Conservation (phyloP, 2,888 invertebrate species). For the Dolichopus griseipennis region DNA sequence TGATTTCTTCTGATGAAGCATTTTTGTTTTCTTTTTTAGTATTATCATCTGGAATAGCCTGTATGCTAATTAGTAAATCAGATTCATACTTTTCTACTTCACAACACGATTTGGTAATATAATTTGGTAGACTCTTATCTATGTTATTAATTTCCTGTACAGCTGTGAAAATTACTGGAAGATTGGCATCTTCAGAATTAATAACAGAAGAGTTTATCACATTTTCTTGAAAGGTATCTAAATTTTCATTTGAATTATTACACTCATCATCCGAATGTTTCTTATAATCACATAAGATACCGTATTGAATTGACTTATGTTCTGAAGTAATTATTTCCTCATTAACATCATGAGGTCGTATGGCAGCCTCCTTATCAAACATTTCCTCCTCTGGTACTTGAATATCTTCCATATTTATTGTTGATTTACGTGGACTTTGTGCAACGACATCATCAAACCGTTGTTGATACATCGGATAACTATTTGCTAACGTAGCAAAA, state of each 20-base stretch:
- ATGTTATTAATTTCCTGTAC: constrained; percentile 19
- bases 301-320: constrained; percentile 24
- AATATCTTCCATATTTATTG: constrained; percentile 37
- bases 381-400: constrained; percentile 36
- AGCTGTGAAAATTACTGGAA: background rate
- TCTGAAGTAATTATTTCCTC: constrained; percentile 17
- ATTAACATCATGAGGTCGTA: constrained; percentile 37
- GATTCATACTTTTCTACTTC: constrained; percentile 20
- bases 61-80: constrained; percentile 39
- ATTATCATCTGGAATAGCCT: constrained; percentile 30
- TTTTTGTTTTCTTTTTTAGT: background rate
- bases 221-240: constrained; percentile 23
- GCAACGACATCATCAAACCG: constrained; percentile 47
- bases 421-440: constrained; percentile 62
- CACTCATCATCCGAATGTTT: constrained; percentile 23
- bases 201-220: constrained; percentile 29
- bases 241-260: constrained; percentile 19
- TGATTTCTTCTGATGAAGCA: background rate
- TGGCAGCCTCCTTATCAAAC: constrained; percentile 37
- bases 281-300: constrained; percentile 17
- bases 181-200: constrained; percentile 12
- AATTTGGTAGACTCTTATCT: constrained; percentile 35
- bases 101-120: constrained; percentile 24
- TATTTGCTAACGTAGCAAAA: background rate
- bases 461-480: constrained; percentile 17